Evolutionary conservation across 2,113 vertebrate species (phyloP), one percentile per base, ranked within the genome.

Genomic region (Leiothrix lutea): DNA sequence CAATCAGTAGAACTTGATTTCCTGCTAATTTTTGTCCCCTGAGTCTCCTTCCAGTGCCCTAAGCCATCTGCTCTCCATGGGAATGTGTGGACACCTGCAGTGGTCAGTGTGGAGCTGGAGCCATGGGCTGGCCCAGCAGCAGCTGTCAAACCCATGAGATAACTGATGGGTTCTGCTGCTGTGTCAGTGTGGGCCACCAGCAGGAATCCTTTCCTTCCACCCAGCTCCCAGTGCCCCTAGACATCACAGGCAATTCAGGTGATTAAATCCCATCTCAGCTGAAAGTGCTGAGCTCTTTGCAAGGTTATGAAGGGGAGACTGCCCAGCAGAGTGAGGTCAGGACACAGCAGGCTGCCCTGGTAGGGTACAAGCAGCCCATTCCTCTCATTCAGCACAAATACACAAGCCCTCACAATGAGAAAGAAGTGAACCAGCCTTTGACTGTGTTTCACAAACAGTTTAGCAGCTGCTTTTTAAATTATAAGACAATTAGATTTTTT

Each of bases 311-410:
- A 65, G 40, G 40, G 40, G 36, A 83, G 33, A 24, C 5, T 29
- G 18, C 66, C 22, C 0, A 0, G 62, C 62, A 92, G 47, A 36
- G 0, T 8, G 33, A 60, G 74, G 65, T 69, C 3, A 5, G 71
- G 25, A 8, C 0, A 2, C 33, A 47, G 62, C 62, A 36, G 54
- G 45, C 36, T 85, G 78, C 36, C 3, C 1, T 24, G 16, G 26
- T 19, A 35, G 36, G 66, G 48, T 57, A 67, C 0, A 8, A 77
- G n/a, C 18, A 78, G 14, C 50, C 54, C 14, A 3, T 33, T 90
- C 44, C 57, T 90, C 61, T 72, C 29, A 36, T 22, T 64, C 85
- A 75, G 48, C 66, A 79, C 61, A 61, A 81, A 87, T 31, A 50
- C 5, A 14, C 56, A 66, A 45, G 38, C 33, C 28, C 24, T 56